A percentile compares a stretch with the other conserved stretches of the same genome.
These are phyloP conservation scores for Rhysida immarginata DNA, from an alignment of 1,140 invertebrate genomes.

Conservation along the genomic window DNA sequence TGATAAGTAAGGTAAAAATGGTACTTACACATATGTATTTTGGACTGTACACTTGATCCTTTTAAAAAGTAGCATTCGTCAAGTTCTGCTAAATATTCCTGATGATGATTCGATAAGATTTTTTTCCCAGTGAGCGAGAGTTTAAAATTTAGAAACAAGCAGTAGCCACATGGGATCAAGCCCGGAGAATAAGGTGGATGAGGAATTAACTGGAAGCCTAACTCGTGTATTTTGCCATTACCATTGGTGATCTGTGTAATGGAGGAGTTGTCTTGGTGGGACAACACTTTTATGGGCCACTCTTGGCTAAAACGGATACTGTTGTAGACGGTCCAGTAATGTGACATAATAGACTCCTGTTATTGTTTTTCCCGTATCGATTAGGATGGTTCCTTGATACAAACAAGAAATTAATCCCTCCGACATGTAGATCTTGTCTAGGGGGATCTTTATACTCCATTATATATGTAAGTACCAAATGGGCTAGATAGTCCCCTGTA, in stretches of 20 bases:
- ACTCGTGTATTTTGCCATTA: constrained; percentile 1
- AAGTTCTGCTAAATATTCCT: constrained; percentile 9
- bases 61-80: constrained; percentile 1
- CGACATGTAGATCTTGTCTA: constrained; percentile 23
- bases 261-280: not conserved
- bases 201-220: not conserved
- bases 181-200: constrained; percentile 5
- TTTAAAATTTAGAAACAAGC: constrained; percentile 2
- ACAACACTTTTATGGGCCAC: not conserved
- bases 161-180: constrained; percentile 1
- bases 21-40: no score
- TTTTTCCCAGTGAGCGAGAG: constrained; percentile 8
- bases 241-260: not conserved
- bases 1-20: no score
- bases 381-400: constrained; percentile 15
- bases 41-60: not conserved
- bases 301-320: not conserved
- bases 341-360: constrained; percentile 1
- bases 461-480: no score
- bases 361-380: constrained; percentile 16
- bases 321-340: not conserved
- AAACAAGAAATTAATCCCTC: constrained; percentile 23
- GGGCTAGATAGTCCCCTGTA: no score
- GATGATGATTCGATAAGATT: constrained; percentile 7
- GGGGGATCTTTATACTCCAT: no score